Conservation (phyloP, 2,113 vertebrate genomes). For the Notiomystis cincta region DNA sequence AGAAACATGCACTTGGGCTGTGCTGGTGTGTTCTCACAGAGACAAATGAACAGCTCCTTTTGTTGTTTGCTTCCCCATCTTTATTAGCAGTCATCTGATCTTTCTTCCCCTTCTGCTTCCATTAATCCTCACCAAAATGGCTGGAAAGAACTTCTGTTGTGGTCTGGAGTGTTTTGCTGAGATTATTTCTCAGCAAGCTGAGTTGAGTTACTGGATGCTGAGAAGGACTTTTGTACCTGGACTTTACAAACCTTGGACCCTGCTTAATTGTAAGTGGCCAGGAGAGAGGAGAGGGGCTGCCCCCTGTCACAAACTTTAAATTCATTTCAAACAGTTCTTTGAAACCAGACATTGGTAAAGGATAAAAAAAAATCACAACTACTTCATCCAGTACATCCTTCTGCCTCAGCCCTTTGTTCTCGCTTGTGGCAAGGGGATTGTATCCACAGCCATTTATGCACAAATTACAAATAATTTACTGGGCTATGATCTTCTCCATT, state of each 20-base stretch:
- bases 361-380: background rate
- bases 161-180: background rate
- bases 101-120: background rate
- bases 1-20: background rate
- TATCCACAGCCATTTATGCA: background rate
- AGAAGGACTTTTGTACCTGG: background rate
- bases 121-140: background rate
- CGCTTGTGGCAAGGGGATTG: background rate
- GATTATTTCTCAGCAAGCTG: background rate
- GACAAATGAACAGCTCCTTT: background rate
- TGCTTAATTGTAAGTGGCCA: background rate
- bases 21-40: background rate
- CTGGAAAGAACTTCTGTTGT: background rate
- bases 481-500: background rate
- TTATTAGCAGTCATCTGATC: background rate
- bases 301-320: background rate
- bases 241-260: background rate
- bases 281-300: background rate
- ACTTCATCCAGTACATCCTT: background rate
- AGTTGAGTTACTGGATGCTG: background rate
- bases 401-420: background rate
- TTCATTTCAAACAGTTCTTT: background rate
- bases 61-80: background rate
- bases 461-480: background rate
- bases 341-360: background rate